These are phyloP conservation scores for Zaprionus gabonicus DNA, from an alignment of 1,140 invertebrate genomes.

Conservation along the genomic window DNA sequence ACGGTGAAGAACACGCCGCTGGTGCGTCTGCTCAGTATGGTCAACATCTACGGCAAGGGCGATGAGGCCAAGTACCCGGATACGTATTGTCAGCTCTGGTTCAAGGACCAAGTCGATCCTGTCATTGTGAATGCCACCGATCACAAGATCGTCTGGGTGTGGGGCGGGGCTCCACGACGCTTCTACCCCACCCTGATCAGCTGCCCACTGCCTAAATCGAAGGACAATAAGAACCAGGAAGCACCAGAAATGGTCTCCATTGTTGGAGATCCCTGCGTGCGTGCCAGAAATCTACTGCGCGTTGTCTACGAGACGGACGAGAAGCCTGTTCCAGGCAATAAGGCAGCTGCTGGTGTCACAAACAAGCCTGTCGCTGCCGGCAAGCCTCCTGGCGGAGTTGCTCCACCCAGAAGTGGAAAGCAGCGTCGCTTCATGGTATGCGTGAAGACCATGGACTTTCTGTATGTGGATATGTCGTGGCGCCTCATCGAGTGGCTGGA, in stretches of 20 bases:
- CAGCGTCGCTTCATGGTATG: constrained; percentile 94
- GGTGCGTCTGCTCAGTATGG: constrained; percentile 93
- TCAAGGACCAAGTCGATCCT: constrained; percentile 89
- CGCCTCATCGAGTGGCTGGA: constrained; percentile 97
- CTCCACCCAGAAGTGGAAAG: not conserved
- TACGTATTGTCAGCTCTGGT: constrained; percentile 93
- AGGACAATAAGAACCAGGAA: constrained; percentile 86
- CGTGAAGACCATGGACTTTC: constrained; percentile 95
- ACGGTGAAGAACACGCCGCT: constrained; percentile 89
- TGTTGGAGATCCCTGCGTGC: constrained; percentile 90
- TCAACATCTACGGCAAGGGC: constrained; percentile 85
- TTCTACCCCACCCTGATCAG: constrained; percentile 93
- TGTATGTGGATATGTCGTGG: constrained; percentile 94
- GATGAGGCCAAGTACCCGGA: constrained; percentile 86
- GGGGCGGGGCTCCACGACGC: constrained; percentile 95
- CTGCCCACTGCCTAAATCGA: constrained; percentile 90
- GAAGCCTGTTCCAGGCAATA: not conserved
- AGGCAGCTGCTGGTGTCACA: not conserved
- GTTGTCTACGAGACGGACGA: constrained; percentile 89
- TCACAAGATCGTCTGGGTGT: constrained; percentile 96
- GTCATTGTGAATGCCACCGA: constrained; percentile 90
- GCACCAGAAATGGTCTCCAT: constrained; percentile 93
- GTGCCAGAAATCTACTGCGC: constrained; percentile 91
- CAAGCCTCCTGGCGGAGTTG: not conserved
- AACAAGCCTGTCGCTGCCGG: not conserved